These are phyloP conservation scores for Dasypus novemcinctus DNA, from an alignment of 2,113 vertebrate species.

Conservation along the genomic window DNA sequence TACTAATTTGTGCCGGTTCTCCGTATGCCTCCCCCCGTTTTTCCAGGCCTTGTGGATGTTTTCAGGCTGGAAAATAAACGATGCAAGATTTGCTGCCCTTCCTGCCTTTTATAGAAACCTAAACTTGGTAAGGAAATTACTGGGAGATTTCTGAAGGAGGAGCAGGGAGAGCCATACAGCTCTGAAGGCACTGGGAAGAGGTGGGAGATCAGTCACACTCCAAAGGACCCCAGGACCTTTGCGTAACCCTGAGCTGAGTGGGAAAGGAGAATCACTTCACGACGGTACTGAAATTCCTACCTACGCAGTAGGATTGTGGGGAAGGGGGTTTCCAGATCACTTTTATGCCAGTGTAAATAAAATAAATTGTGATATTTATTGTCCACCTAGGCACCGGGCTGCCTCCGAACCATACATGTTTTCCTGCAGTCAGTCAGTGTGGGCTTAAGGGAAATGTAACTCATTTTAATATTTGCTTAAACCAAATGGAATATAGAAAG, in stretches of 20 bases:
- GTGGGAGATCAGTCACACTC: background rate
- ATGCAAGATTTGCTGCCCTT: background rate
- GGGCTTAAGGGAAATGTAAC: slow-evolving; percentile 9
- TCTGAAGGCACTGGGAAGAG: background rate
- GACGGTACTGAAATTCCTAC: background rate
- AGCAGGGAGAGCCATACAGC: background rate
- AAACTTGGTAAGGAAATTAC: background rate
- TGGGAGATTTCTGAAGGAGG: background rate
- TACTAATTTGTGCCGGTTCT: background rate
- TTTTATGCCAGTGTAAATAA: background rate
- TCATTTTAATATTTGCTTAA: slow-evolving; percentile 51
- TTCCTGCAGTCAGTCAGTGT: background rate
- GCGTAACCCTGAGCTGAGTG: background rate
- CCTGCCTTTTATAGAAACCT: background rate
- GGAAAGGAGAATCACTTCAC: background rate
- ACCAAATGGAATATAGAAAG: slow-evolving; percentile 32
- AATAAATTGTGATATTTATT: background rate
- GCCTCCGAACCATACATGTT: background rate
- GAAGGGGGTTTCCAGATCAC: background rate
- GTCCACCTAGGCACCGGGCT: background rate
- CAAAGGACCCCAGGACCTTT: slow-evolving; percentile 19
- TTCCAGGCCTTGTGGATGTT: background rate
- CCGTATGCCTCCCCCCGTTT: background rate
- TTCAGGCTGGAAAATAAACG: background rate
- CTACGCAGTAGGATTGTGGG: background rate